Conservation (phyloP, 2,888 invertebrate species). For the Drosophila engyochracea region DNA sequence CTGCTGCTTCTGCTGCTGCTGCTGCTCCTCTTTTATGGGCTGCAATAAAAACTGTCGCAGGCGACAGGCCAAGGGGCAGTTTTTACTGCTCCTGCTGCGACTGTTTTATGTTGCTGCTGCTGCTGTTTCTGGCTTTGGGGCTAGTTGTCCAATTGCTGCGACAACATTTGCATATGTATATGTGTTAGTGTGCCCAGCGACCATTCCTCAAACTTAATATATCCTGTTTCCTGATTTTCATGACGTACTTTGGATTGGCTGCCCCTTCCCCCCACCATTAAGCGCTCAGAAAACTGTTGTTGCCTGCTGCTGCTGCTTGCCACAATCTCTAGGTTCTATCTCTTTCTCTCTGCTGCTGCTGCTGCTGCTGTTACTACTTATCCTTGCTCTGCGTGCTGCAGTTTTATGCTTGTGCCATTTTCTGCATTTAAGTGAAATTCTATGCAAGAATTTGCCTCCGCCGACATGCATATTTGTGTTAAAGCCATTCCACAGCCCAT, state of each 20-base stretch:
- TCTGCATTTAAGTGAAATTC: conserved; percentile 81
- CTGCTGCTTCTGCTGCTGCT: conserved; percentile 27
- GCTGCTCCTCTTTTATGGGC: conserved; percentile 71
- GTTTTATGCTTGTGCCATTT: conserved; percentile 71
- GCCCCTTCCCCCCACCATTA: conserved; percentile 21
- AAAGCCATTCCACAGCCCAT: conserved; percentile 62
- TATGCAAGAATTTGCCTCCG: conserved; percentile 77
- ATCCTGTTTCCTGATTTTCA: conserved; percentile 81
- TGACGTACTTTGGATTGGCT: conserved; percentile 70
- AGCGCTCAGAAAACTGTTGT: conserved; percentile 39
- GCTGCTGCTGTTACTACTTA: conserved; percentile 20
- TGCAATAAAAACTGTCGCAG: conserved; percentile 80
- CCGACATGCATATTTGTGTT: conserved; percentile 80
- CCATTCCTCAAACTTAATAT: conserved; percentile 80
- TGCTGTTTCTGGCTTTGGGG: conserved; percentile 58
- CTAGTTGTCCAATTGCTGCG: conserved; percentile 70
- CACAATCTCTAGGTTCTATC: conserved; percentile 63
- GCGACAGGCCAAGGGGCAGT: conserved; percentile 71
- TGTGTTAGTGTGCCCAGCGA: conserved; percentile 56
- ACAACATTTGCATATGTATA: conserved; percentile 68
- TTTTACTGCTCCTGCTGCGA: conserved; percentile 58
- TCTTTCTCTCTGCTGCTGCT: conserved; percentile 10
- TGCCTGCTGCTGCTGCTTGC: conserved; percentile 31
- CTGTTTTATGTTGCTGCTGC: conserved; percentile 22
- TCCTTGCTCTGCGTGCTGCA: conserved; percentile 45